phyloP scores from a whole-genome alignment of 1,140 invertebrate genomes.

The Trichogramma pretiosum region DNA sequence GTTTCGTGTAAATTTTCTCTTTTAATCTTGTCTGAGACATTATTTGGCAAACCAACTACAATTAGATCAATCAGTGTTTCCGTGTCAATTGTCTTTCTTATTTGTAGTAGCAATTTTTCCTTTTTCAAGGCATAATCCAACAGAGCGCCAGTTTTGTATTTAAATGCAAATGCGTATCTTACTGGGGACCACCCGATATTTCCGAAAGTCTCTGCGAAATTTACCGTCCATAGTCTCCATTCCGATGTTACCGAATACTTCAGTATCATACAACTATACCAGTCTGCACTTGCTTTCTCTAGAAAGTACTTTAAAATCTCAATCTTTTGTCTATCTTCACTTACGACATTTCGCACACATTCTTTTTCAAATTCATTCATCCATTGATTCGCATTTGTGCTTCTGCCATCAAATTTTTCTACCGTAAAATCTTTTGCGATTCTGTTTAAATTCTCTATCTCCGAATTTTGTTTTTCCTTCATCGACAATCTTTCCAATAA shows the following conservation, averaged over 20 bases:
- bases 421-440: background rate
- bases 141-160: constrained; percentile 17
- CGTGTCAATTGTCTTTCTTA: constrained; percentile 14
- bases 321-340: background rate
- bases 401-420: background rate
- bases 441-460: background rate
- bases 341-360: background rate
- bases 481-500: background rate
- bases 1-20: background rate
- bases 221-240: constrained; percentile 20
- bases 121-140: constrained; percentile 19
- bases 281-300: constrained; percentile 14
- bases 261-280: constrained; percentile 19
- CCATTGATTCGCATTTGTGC: background rate
- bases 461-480: background rate
- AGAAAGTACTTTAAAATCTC: constrained; percentile 2
- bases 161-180: constrained; percentile 16
- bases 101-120: constrained; percentile 21
- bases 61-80: background rate
- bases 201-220: constrained; percentile 20
- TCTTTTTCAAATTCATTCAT: background rate
- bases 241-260: constrained; percentile 13
- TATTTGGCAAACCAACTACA: background rate
- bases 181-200: constrained; percentile 21
- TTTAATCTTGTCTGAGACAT: background rate